These are phyloP conservation scores for Diorhabda carinulata DNA, from an alignment of 1,140 invertebrate genomes.

Conservation along the genomic window DNA sequence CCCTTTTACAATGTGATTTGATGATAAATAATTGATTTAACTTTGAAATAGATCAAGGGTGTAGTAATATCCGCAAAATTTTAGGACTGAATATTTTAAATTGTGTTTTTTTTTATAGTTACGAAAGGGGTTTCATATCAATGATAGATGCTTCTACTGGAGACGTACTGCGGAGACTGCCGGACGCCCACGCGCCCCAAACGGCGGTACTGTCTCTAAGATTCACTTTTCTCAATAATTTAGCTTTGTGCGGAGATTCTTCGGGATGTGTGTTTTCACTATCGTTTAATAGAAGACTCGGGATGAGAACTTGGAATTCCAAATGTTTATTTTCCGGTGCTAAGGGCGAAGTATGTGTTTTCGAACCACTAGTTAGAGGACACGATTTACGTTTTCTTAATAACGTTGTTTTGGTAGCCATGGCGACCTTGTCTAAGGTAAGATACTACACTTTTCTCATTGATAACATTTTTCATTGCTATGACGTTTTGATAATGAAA, in stretches of 20 bases:
- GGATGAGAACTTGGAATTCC: slow-evolving; percentile 81
- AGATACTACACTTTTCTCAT: slow-evolving; percentile 31
- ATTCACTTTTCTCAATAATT: slow-evolving; percentile 52
- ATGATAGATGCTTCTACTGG: slow-evolving; percentile 78
- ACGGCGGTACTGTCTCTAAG: slow-evolving; percentile 84
- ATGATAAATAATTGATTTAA: no score
- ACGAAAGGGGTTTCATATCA: slow-evolving; percentile 78
- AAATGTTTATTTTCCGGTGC: slow-evolving; percentile 91
- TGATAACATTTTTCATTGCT: no score
- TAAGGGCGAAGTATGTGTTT: slow-evolving; percentile 87
- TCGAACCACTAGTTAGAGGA: slow-evolving; percentile 76
- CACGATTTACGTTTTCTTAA: slow-evolving; percentile 67
- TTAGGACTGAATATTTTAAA: neutral
- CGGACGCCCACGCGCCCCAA: slow-evolving; percentile 81
- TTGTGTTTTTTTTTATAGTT: slow-evolving; percentile 41
- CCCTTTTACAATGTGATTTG: no score
- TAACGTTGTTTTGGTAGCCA: slow-evolving; percentile 77
- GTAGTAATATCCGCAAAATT: no score
- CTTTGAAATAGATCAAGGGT: no score
- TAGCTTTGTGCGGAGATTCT: slow-evolving; percentile 87
- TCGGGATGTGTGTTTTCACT: slow-evolving; percentile 97
- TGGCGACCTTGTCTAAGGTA: slow-evolving; percentile 90
- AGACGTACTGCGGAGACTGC: slow-evolving; percentile 73
- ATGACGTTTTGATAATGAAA: no score
- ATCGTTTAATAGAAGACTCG: slow-evolving; percentile 83